Evolutionary conservation across 2,113 vertebrate genomes (phyloP), one percentile per base, ranked within the genome.

Genomic region (Mormyrus iriodes): DNA sequence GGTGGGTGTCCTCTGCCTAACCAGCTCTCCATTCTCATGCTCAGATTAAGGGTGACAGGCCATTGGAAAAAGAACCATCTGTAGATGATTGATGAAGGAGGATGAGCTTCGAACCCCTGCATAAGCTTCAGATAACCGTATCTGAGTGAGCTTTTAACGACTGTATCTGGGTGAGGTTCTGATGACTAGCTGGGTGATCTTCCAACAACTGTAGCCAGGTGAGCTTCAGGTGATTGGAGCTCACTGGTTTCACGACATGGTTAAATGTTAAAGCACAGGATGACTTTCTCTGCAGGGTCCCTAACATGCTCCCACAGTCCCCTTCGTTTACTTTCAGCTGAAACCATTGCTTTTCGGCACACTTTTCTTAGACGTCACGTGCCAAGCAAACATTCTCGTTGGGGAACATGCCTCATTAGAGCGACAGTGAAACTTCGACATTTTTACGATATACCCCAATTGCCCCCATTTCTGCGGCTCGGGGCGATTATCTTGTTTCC

Each of bases 1-100:
- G 97, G 97, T 98, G 79, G 61, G 91, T 69, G 27, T 7, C 35
- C 12, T 61, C 17, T 0, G 24, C 53, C 53, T 49, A 2, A 85
- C 19, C 46, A 44, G 44, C 13, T 3, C 35, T 19, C 31, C 31
- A 39, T 17, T 42, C 35, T 8, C 13, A 17, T 42, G 15, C 73
- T 79, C 73, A 79, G 35, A 19, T 42, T 79, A 17, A 42, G 6
- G 15, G 42, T 6, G 73, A 39, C 35, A 8, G 73, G 15, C 82
- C 82, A 49, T 9, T 85, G 21, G 82, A 49, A 9, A 85, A 21
- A 42, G 44, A 9, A 27, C 82, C 42, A 13, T 85, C 24, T 46
- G 15, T 12, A n/a, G 73, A 79, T 79, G 73, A 19, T 79, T 17
- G 35, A 79, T 79, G 73, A 17, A 79, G 35, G n/a, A 8, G 35